phyloP scores from a whole-genome alignment of 2,113 vertebrate genomes.

The Morone chrysops region DNA sequence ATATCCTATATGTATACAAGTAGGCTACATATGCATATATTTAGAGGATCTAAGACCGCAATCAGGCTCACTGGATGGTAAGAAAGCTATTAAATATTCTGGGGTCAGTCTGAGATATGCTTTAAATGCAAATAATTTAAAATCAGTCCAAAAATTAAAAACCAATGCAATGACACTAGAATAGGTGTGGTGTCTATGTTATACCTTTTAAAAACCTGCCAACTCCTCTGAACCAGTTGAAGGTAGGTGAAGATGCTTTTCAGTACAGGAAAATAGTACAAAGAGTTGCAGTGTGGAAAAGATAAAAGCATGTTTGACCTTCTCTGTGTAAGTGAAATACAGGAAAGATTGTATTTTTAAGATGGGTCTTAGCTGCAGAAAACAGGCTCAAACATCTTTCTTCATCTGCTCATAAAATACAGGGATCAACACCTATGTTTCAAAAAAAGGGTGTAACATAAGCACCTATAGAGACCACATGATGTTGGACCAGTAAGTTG shows the following conservation, averaged over 20 bases:
- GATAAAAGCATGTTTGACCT: slow-evolving; percentile 25
- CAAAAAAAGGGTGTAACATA: background rate
- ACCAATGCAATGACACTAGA: background rate
- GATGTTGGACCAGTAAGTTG: background rate
- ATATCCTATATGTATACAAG: background rate
- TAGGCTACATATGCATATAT: background rate
- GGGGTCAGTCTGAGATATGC: too few species aligned
- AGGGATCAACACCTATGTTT: background rate
- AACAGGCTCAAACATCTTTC: background rate
- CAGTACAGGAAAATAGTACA: background rate
- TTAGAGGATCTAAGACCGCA: background rate
- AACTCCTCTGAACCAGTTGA: background rate
- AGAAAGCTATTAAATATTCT: background rate
- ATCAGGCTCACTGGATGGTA: background rate
- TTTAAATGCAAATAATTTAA: background rate
- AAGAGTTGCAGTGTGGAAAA: background rate
- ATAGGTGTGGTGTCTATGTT: background rate
- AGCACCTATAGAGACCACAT: background rate
- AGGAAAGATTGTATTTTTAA: background rate
- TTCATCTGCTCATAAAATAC: slow-evolving; percentile 6
- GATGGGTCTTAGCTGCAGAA: background rate
- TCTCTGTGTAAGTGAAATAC: background rate
- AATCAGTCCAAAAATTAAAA: background rate
- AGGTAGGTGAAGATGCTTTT: background rate
- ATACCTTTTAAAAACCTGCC: background rate